These are phyloP conservation scores for Bucco capensis DNA, from an alignment of 2,113 vertebrate species.

Conservation along the genomic window DNA sequence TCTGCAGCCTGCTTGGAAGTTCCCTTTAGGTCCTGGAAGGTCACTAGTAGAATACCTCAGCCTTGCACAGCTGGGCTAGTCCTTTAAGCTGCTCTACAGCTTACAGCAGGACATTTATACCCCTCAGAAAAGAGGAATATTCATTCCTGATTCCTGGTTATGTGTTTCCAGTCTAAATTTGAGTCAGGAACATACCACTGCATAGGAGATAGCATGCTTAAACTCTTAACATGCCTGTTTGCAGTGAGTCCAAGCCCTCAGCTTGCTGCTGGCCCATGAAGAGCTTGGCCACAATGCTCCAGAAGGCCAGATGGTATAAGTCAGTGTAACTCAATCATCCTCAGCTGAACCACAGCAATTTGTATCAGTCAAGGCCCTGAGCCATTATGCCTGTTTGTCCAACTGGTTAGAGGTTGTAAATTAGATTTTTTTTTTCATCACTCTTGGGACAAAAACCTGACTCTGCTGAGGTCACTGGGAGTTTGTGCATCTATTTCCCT, in stretches of 20 bases:
- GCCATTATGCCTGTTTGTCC: slow-evolving; percentile 17
- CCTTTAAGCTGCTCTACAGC: background rate
- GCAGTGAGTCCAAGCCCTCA: background rate
- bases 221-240: background rate
- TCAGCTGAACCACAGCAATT: background rate
- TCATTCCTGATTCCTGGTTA: background rate
- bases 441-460: slow-evolving; percentile 33
- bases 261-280: rapidly evolving
- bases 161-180: background rate
- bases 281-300: background rate
- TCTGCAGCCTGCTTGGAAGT: too few relatives aligned
- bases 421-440: slow-evolving; percentile 54
- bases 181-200: rapidly evolving
- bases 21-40: too few relatives aligned
- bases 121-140: background rate
- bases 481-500: slow-evolving; percentile 33
- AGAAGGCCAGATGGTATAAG: background rate
- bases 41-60: too few relatives aligned
- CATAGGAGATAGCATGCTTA: background rate
- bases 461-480: slow-evolving; percentile 45
- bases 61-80: background rate
- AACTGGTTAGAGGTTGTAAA: slow-evolving; percentile 37
- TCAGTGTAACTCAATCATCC: slow-evolving; percentile 26
- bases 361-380: background rate
- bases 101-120: rapidly evolving